A percentile compares a stretch with the other conserved stretches of the same genome.
Conservation (phyloP, 2,113 vertebrate species). For the Hypomesus transpacificus region DNA sequence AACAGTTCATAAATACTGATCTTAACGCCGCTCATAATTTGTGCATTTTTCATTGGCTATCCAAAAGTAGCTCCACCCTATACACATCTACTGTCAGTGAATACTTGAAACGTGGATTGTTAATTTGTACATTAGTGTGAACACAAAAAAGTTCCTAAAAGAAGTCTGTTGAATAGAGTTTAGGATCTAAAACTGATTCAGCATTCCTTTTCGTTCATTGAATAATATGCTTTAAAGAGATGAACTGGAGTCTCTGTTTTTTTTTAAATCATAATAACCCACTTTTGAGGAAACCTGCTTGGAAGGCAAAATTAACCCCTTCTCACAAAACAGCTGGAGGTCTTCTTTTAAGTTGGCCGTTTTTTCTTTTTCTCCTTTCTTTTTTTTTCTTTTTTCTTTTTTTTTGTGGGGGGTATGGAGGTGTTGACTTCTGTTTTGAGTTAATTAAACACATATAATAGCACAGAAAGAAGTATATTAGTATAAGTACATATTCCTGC, state of each 20-base stretch:
- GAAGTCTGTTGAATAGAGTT: neutral
- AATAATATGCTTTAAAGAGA: neutral
- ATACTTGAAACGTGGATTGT: constrained; percentile 28
- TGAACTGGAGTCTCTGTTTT: no score
- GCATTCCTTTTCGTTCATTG: neutral
- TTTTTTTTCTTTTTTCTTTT: neutral
- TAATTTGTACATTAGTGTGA: constrained; percentile 36
- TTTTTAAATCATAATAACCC: constrained; percentile 12
- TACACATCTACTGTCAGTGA: constrained; percentile 5
- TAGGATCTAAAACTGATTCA: neutral
- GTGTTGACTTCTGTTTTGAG: constrained; percentile 51
- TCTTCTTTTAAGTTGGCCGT: constrained; percentile 39
- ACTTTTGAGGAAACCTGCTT: constrained; percentile 52
- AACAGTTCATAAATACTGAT: constrained; percentile 48
- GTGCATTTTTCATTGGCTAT: constrained; percentile 39
- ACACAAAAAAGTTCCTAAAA: neutral
- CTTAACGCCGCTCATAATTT: constrained; percentile 3
- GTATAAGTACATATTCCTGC: no score
- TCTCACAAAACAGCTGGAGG: constrained; percentile 63
- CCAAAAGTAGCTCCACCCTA: constrained; percentile 33
- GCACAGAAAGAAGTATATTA: constrained; percentile 15
- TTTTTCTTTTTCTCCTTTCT: no score
- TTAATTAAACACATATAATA: constrained; percentile 53
- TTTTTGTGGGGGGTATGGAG: constrained; percentile 30
- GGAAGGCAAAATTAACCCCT: constrained; percentile 53